These are phyloP conservation scores for Carabus problematicus DNA, from an alignment of 2,888 invertebrate genomes.

Conservation along the genomic window DNA sequence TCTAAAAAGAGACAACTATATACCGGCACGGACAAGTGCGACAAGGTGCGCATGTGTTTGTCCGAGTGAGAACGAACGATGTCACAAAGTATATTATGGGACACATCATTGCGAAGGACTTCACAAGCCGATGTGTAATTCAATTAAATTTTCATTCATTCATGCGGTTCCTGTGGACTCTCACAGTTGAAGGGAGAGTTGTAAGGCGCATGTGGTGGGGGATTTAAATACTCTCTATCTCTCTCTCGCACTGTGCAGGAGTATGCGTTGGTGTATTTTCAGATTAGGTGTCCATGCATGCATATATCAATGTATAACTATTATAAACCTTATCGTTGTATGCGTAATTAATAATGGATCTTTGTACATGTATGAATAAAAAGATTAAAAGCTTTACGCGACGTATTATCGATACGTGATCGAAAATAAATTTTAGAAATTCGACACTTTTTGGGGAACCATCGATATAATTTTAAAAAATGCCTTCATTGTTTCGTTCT, in stretches of 20 bases:
- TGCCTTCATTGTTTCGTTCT: no score
- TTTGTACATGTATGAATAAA: no score
- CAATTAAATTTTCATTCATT: constrained; percentile 39
- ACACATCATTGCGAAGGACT: constrained; percentile 28
- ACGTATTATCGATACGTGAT: no score
- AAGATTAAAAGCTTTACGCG: no score
- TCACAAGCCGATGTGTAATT: constrained; percentile 30
- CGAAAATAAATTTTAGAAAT: no score
- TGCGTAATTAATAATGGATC: no score
- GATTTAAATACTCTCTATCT: neutral
- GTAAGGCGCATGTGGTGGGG: neutral
- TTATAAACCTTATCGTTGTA: no score
- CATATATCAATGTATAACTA: no score
- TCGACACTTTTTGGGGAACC: no score
- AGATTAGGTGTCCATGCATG: neutral
- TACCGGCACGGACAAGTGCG: neutral
- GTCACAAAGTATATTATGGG: constrained; percentile 27
- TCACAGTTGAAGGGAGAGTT: constrained; percentile 11
- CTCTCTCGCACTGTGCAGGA: neutral
- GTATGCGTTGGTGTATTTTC: neutral
- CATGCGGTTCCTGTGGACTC: constrained; percentile 27
- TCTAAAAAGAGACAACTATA: no score
- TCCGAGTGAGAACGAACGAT: constrained; percentile 3
- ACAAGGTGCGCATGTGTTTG: constrained; percentile 1
- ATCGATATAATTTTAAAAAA: no score